Base-by-base conservation (phyloP, 2,888 invertebrate genomes). In the Caenorhabditis parvicauda region DNA sequence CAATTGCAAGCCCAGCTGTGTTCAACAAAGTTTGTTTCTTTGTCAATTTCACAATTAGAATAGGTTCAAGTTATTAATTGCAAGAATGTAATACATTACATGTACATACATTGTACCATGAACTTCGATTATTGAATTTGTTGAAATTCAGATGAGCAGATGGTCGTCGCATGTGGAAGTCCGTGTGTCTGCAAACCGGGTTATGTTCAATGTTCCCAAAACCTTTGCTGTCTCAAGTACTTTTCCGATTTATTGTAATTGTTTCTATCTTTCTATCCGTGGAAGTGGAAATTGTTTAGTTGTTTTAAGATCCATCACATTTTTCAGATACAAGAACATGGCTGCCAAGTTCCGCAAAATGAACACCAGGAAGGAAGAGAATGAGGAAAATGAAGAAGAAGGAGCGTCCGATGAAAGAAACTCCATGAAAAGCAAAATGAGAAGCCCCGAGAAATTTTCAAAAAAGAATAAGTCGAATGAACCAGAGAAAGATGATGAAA, bases 321-420 rank as follows among this genome's bases (percentile, higher is more conserved):
- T 41, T 52, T 68, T 48, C 25, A 71, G 74, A 32, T 75, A 75
- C 54, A 75, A 73, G 51, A 75, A 74, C 49, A 75, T 75, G 75
- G 73, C 75, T 1, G 68, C 65, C 6, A 67, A 72, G 27, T 75
- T 71, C 61, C 56, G 72, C 9, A 72, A 69, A 49, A 22, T 55
- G 49, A 54, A 44, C 14, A 53, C 47, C n/a, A 29, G 28, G 42
- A n/a, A n/a, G n/a, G n/a, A n/a, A n/a, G n/a, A n/a, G n/a, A n/a
- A n/a, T n/a, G n/a, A n/a, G n/a, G n/a, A n/a, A n/a, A n/a, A n/a
- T n/a, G n/a, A n/a, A n/a, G n/a, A n/a, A n/a, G n/a, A n/a, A n/a
- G n/a, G n/a, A n/a, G n/a, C n/a, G n/a, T n/a, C n/a, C n/a, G n/a
- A n/a, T n/a, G n/a, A n/a, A n/a, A n/a, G n/a, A n/a, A n/a, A n/a